A percentile compares a stretch with the other conserved stretches of the same genome.
These are phyloP conservation scores for Phengaris arion DNA, from an alignment of 2,888 invertebrate genomes.

Conservation along the genomic window DNA sequence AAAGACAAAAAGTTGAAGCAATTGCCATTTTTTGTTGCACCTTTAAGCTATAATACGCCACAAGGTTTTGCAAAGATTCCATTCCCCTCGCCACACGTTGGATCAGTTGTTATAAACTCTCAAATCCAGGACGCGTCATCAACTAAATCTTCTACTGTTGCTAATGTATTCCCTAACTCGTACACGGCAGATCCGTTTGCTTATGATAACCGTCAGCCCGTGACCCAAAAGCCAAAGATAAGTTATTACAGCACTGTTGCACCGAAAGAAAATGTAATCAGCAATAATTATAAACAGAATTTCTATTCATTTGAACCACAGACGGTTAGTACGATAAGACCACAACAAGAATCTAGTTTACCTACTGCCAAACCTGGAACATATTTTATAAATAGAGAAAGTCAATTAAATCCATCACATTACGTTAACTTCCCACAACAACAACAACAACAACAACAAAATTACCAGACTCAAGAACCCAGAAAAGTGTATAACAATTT, in stretches of 20 bases:
- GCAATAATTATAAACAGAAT: conserved; percentile 53
- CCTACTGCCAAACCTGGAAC: conserved; percentile 45
- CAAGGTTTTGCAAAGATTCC: conserved; percentile 91
- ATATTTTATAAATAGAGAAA: conserved; percentile 52
- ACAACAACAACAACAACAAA: conserved; percentile 45
- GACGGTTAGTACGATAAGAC: conserved; percentile 57
- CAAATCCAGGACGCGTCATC: conserved; percentile 57
- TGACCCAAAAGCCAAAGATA: conserved; percentile 64
- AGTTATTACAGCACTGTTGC: conserved; percentile 68
- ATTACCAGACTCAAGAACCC: conserved; percentile 47
- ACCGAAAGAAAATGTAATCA: conserved; percentile 52
- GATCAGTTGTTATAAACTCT: conserved; percentile 88
- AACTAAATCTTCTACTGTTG: conserved; percentile 42
- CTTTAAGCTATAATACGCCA: conserved; percentile 90
- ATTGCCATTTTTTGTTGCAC: conserved; percentile 91
- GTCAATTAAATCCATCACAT: conserved; percentile 54
- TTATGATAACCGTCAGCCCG: conserved; percentile 55
- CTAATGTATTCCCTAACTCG: conserved; percentile 49
- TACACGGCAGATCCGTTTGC: conserved; percentile 47
- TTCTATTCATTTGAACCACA: conserved; percentile 72
- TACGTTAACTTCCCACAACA: conserved; percentile 50
- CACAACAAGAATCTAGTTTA: conserved; percentile 48
- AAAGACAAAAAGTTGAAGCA: conserved; percentile 86
- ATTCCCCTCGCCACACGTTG: conserved; percentile 91
- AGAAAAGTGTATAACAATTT: conserved; percentile 48